phyloP scores from a whole-genome alignment of 2,797 vertebrate species.

The Vipera ursinii region DNA sequence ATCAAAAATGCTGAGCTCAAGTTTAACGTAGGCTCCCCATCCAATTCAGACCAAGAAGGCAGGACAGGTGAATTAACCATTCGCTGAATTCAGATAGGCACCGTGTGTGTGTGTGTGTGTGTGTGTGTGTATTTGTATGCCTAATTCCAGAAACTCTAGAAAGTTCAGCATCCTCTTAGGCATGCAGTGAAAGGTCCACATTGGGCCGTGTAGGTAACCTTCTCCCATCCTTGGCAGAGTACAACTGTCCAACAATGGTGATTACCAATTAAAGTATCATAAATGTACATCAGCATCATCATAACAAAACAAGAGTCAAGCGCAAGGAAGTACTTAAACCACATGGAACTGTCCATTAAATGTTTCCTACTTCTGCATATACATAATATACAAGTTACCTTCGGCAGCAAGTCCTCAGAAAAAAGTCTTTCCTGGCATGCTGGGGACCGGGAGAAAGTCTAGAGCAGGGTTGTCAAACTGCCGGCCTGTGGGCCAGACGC shows the following conservation, averaged over 20 bases:
- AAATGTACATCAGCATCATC: background rate
- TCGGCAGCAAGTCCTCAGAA: background rate
- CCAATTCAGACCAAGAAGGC: background rate
- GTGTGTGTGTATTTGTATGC: background rate
- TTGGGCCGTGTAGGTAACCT: background rate
- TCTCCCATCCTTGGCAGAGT: background rate
- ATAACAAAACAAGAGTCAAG: background rate
- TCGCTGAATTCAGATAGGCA: background rate
- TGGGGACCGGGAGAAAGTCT: background rate
- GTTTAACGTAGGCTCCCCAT: background rate
- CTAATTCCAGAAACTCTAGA: background rate
- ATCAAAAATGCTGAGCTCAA: background rate
- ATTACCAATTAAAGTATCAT: background rate
- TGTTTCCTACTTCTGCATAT: background rate
- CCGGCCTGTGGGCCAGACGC: too few relatives aligned
- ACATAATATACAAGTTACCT: background rate
- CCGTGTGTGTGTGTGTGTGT: background rate
- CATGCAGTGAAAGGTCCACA: background rate
- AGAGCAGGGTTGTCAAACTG: background rate
- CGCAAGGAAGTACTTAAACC: background rate
- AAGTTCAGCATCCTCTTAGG: background rate
- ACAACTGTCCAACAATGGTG: background rate
- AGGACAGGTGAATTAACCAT: background rate
- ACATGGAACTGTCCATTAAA: background rate
- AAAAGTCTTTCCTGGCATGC: background rate